Conservation (phyloP, 2,797 vertebrate species). For the Anniella stebbinsi region DNA sequence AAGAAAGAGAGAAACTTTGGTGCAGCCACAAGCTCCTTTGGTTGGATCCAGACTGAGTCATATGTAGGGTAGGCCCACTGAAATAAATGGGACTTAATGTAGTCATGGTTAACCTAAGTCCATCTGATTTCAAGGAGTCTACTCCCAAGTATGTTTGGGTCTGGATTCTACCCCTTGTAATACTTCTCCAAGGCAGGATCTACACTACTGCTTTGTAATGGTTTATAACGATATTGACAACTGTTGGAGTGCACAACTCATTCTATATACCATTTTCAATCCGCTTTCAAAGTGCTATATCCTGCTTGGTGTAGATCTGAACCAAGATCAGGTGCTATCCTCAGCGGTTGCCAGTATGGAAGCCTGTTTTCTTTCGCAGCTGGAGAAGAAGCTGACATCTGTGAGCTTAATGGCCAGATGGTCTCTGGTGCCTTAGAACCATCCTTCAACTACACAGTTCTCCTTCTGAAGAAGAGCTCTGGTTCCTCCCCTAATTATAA, state of each 20-base stretch:
- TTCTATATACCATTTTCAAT: too few species aligned
- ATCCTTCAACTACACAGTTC: conserved; percentile 9
- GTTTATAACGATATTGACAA: too few species aligned
- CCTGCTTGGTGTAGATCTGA: too few species aligned
- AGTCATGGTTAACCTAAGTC: neutral
- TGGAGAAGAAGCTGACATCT: conserved; percentile 16
- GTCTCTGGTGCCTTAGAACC: neutral
- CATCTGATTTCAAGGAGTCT: neutral
- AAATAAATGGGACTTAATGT: neutral
- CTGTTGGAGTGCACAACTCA: too few species aligned
- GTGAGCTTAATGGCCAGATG: conserved; percentile 5
- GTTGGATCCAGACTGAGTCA: neutral
- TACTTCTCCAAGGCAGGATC: neutral
- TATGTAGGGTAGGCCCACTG: neutral
- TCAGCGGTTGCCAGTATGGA: neutral
- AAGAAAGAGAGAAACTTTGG: neutral
- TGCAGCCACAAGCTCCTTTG: neutral
- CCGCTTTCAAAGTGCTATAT: too few species aligned
- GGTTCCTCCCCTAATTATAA: conserved; percentile 17
- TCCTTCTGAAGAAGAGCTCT: neutral
- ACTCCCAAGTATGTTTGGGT: neutral
- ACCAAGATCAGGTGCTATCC: too few species aligned
- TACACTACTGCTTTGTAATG: too few species aligned
- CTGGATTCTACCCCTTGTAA: neutral
- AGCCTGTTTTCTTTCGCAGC: neutral